A percentile compares a stretch with the other conserved stretches of the same genome.
Conservation (phyloP, 1,140 invertebrate genomes). For the Drosophila virilis region DNA sequence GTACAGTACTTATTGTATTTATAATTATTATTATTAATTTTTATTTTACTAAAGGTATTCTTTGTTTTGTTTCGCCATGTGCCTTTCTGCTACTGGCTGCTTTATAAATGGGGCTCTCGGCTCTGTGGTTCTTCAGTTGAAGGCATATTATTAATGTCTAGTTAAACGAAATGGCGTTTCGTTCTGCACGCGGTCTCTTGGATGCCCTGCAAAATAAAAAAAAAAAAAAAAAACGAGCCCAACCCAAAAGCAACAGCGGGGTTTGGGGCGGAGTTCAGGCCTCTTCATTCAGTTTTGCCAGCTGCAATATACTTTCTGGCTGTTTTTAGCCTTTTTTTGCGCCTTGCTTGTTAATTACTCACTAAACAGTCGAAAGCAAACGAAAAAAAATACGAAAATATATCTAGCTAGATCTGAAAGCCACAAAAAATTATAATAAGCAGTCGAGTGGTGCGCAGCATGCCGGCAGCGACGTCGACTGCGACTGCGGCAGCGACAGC, state of each 20-base stretch:
- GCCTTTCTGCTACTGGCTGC: neutral
- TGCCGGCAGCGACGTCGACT: conserved; percentile 21
- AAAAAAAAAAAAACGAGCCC: neutral
- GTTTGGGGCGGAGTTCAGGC: neutral
- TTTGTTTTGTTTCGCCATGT: conserved; percentile 13
- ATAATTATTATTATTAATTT: conserved; percentile 62
- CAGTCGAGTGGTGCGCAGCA: conserved; percentile 66
- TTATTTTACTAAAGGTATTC: conserved; percentile 15
- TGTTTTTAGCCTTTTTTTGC: conserved; percentile 15
- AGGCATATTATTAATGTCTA: conserved; percentile 77
- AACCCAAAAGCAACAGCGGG: too few relatives aligned
- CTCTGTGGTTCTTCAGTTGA: conserved; percentile 36
- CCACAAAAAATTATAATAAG: conserved; percentile 39
- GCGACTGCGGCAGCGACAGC: neutral
- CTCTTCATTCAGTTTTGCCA: neutral
- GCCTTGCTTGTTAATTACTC: conserved; percentile 72
- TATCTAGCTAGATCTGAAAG: conserved; percentile 15
- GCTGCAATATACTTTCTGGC: conserved; percentile 8
- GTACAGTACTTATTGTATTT: conserved; percentile 58
- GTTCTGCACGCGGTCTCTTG: conserved; percentile 43
- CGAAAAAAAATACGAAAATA: conserved; percentile 24
- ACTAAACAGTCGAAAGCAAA: conserved; percentile 65
- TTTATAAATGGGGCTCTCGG: conserved; percentile 17
- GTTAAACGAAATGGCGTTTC: conserved; percentile 74
- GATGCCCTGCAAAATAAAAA: neutral